These are phyloP conservation scores for Scotopteryx bipunctaria DNA, from an alignment of 2,888 invertebrate genomes.

Conservation along the genomic window DNA sequence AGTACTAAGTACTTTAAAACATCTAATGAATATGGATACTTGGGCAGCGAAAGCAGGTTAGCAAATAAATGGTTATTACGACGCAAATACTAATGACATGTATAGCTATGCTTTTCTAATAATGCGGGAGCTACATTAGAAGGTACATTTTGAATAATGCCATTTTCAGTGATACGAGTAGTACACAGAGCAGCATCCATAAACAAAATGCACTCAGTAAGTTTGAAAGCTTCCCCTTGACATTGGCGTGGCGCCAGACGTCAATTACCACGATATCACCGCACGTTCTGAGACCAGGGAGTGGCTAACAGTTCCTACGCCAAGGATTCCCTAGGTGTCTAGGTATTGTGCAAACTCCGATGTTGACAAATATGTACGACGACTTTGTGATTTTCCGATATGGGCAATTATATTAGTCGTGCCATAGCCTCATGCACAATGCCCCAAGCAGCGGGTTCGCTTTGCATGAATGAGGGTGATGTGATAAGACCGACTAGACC, in stretches of 20 bases:
- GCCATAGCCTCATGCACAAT: too few species aligned
- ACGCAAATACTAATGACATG: too few species aligned
- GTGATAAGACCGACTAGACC: too few species aligned
- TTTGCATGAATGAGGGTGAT: too few species aligned
- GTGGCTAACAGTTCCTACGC: neutral
- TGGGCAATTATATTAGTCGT: too few species aligned
- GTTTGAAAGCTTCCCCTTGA: slow-evolving; percentile 14
- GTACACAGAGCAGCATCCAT: slow-evolving; percentile 11
- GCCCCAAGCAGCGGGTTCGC: too few species aligned
- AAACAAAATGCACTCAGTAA: slow-evolving; percentile 12
- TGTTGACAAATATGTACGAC: too few species aligned
- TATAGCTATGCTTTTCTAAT: too few species aligned
- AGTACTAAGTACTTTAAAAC: neutral
- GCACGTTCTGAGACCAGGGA: neutral
- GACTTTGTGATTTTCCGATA: too few species aligned
- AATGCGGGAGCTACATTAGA: too few species aligned
- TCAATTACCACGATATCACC: slow-evolving; percentile 6
- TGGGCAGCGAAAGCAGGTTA: neutral
- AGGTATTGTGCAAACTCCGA: neutral
- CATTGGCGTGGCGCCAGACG: slow-evolving; percentile 21
- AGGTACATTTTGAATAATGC: too few species aligned
- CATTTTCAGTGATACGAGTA: neutral
- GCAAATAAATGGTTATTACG: too few species aligned
- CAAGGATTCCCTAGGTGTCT: neutral
- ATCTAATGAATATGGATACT: slow-evolving; percentile 11